These are phyloP conservation scores for Chiridota heheva DNA, from an alignment of 35 echinoderm and acorn worm species.

Conservation along the genomic window DNA sequence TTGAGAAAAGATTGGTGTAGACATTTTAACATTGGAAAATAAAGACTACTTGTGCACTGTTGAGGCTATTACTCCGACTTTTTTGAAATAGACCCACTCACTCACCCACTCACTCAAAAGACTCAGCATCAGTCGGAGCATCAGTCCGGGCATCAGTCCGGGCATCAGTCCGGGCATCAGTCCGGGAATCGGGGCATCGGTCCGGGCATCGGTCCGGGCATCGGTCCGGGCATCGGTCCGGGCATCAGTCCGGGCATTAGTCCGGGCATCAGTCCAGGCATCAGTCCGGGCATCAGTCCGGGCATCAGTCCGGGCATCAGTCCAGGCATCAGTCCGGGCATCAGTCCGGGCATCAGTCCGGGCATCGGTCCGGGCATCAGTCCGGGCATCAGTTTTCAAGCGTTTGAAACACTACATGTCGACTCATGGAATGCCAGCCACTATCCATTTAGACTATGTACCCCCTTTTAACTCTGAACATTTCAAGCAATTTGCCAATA, in stretches of 20 bases:
- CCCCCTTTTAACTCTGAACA: slow-evolving; percentile 34
- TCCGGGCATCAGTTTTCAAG: slow-evolving; percentile 25
- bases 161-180: slow-evolving; percentile 2
- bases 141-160: slow-evolving; percentile 15
- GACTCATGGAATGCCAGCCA: slow-evolving; percentile 42
- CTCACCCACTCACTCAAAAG: background rate
- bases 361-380: slow-evolving; percentile 11
- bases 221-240: slow-evolving; percentile 12
- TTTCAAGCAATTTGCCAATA: slow-evolving; percentile 9
- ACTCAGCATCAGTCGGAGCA: slow-evolving; percentile 1
- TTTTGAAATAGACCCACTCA: slow-evolving; percentile 46
- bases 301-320: slow-evolving; percentile 2
- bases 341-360: slow-evolving; percentile 18
- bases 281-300: slow-evolving; percentile 15
- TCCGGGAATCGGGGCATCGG: slow-evolving; percentile 8
- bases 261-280: slow-evolving; percentile 5
- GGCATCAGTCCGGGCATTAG: slow-evolving; percentile 13
- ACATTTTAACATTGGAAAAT: slow-evolving; percentile 52
- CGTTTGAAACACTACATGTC: slow-evolving; percentile 44
- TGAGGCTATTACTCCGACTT: slow-evolving; percentile 60
- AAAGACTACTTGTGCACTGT: slow-evolving; percentile 51
- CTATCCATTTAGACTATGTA: slow-evolving; percentile 28
- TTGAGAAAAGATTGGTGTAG: slow-evolving; percentile 65
- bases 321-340: slow-evolving; percentile 7
- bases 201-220: background rate